Conservation (phyloP, 2,888 invertebrate species). For the Cartodere bifasciata region DNA sequence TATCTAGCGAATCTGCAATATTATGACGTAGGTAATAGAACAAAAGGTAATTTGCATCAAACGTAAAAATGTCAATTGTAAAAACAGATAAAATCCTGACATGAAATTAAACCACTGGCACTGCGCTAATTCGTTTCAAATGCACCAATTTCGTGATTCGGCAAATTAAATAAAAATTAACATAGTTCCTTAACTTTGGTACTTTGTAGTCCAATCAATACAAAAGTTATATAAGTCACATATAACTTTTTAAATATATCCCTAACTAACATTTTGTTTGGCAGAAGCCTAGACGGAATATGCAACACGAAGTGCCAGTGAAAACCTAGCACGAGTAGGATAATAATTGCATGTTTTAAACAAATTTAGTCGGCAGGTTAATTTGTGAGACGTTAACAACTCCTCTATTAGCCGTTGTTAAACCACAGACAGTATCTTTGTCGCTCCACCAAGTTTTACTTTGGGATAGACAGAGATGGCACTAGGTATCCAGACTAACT, state of each 20-base stretch:
- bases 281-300: conserved; percentile 12
- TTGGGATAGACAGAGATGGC: too few relatives aligned
- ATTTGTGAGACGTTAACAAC: conserved; percentile 34
- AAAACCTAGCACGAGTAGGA: conserved; percentile 30
- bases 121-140: too few relatives aligned
- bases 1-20: too few relatives aligned
- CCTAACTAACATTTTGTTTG: conserved; percentile 9
- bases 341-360: conserved; percentile 36
- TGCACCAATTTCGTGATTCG: conserved; percentile 10
- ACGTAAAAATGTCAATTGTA: too few relatives aligned
- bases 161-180: conserved; percentile 13
- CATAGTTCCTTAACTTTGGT: too few relatives aligned
- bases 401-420: conserved; percentile 25
- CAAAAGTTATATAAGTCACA: conserved; percentile 27
- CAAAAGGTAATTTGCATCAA: too few relatives aligned
- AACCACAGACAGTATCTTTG: too few relatives aligned
- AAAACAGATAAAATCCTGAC: too few relatives aligned
- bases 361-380: conserved; percentile 35
- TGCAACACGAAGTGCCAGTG: conserved; percentile 30
- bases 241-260: conserved; percentile 27
- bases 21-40: too few relatives aligned
- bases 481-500: too few relatives aligned
- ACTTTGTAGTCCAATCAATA: conserved; percentile 24
- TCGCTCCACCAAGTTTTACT: too few relatives aligned
- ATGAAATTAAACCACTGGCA: too few relatives aligned